Conservation (phyloP, 2,888 invertebrate genomes). For the Drosophila meridiana region DNA sequence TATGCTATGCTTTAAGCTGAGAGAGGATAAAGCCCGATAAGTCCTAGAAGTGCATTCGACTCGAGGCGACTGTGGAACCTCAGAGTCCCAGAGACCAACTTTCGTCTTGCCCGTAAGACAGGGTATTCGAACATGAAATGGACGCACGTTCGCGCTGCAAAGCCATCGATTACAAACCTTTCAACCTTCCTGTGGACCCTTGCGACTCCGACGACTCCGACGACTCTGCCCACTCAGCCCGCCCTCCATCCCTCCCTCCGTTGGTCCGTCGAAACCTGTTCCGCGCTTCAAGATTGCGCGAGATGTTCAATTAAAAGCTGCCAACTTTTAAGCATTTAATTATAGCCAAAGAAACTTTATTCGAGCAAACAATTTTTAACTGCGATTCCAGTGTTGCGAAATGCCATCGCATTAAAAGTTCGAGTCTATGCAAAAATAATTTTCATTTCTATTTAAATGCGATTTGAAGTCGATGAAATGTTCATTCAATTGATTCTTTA, state of each 20-base stretch:
- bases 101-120: neutral
- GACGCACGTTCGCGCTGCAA: conserved; percentile 3
- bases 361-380: conserved; percentile 1
- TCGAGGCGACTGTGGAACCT: neutral
- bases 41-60: neutral
- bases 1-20: neutral
- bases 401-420: neutral
- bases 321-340: conserved; percentile 21
- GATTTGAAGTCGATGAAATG: neutral
- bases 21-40: neutral
- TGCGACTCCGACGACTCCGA: neutral
- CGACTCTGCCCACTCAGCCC: no score
- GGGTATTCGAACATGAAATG: conserved; percentile 5
- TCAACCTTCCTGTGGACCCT: neutral
- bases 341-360: conserved; percentile 10
- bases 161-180: conserved; percentile 19
- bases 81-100: neutral
- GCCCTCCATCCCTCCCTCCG: neutral
- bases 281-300: conserved; percentile 5
- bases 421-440: neutral
- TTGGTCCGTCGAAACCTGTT: neutral
- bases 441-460: neutral
- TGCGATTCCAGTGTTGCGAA: conserved; percentile 12
- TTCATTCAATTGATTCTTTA: neutral
- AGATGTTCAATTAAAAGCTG: conserved; percentile 12